These are phyloP conservation scores for Meloidogyne exigua DNA, from an alignment of 1,140 invertebrate species.

Conservation along the genomic window DNA sequence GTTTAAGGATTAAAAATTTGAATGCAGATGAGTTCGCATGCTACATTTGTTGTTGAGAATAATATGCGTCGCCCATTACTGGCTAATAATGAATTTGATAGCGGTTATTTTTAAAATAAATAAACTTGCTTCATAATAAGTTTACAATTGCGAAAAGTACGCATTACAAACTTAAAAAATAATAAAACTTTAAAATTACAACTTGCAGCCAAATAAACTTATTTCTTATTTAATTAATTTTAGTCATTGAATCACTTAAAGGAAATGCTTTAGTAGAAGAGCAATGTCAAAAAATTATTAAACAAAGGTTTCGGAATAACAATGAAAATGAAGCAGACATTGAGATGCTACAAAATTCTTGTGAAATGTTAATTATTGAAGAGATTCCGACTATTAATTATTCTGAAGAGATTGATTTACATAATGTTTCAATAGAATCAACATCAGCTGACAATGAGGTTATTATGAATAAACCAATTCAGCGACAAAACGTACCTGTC, in stretches of 20 bases:
- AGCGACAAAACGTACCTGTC: background rate
- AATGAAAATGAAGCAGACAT: background rate
- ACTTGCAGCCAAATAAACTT: background rate
- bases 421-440: background rate
- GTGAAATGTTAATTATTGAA: slow-evolving; percentile 5
- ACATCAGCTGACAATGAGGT: background rate
- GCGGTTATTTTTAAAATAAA: slow-evolving; percentile 31
- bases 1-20: background rate
- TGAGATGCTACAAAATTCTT: background rate
- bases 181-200: slow-evolving; percentile 4
- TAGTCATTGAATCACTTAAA: slow-evolving; percentile 23
- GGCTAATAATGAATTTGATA: slow-evolving; percentile 33
- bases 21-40: slow-evolving; percentile 50
- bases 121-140: too few relatives aligned
- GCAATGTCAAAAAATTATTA: background rate
- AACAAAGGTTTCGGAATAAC: background rate
- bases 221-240: background rate
- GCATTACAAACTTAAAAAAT: too few relatives aligned
- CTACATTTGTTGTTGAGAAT: slow-evolving; percentile 55
- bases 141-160: too few relatives aligned
- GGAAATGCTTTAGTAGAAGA: slow-evolving; percentile 24
- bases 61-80: slow-evolving; percentile 51
- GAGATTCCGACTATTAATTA: background rate
- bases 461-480: background rate
- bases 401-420: background rate